These are phyloP conservation scores for Dryoscopus gambensis DNA, from an alignment of 2,113 vertebrate genomes.

Conservation along the genomic window DNA sequence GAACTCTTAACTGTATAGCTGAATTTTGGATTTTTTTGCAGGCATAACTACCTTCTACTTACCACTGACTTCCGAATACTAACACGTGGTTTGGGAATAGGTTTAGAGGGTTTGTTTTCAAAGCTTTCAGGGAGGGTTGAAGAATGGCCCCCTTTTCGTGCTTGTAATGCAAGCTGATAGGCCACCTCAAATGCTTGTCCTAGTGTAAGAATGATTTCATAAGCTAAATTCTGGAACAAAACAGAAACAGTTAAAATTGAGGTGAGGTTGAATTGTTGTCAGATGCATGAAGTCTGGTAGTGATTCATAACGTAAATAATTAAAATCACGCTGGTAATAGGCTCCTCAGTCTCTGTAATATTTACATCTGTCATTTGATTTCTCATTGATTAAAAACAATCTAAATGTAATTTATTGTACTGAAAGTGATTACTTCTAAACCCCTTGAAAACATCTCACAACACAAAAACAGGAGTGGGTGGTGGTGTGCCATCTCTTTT, in stretches of 20 bases:
- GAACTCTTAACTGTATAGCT: neutral
- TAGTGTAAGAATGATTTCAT: slow-evolving; percentile 97
- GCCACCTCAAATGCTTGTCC: slow-evolving; percentile 99
- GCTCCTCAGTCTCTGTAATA: neutral
- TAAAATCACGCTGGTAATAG: neutral
- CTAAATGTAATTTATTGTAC: slow-evolving; percentile 24
- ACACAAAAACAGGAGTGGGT: neutral
- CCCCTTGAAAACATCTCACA: neutral
- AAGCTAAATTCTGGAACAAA: slow-evolving; percentile 91
- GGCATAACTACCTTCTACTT: slow-evolving; percentile 68
- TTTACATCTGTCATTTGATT: slow-evolving; percentile 36
- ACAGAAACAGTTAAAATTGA: neutral
- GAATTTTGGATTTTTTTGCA: neutral
- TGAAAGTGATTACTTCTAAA: slow-evolving; percentile 31
- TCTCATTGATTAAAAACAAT: slow-evolving; percentile 6
- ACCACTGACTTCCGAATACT: slow-evolving; percentile 98
- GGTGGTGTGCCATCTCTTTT: neutral
- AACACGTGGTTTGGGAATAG: slow-evolving; percentile 95
- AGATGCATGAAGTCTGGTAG: neutral
- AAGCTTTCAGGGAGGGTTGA: slow-evolving; percentile 98
- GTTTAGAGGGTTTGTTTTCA: slow-evolving; percentile 95
- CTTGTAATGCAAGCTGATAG: slow-evolving; percentile 97
- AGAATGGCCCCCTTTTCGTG: slow-evolving; percentile 93
- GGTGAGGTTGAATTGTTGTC: neutral
- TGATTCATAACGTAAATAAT: neutral